Evolutionary conservation across 2,797 vertebrate species (phyloP).

Genomic region (Arremon aurantiirostris): DNA sequence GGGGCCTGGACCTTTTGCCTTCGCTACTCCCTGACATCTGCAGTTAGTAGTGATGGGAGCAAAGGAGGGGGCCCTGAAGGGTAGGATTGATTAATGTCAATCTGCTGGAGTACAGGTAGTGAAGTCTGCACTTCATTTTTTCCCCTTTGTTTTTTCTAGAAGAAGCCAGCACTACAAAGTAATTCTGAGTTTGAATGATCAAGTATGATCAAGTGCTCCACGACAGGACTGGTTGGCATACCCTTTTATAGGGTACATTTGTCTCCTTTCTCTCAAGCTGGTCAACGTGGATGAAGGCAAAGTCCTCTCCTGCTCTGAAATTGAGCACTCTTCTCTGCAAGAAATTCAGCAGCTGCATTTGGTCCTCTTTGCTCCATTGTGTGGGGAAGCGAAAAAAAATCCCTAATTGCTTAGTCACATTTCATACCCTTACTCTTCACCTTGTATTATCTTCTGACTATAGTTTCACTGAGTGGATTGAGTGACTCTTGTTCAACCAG

Average conservation of each 20-base stretch:
- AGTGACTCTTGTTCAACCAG: background rate
- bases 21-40: accelerated
- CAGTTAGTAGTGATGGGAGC: background rate
- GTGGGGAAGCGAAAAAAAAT: background rate
- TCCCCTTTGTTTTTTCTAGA: background rate
- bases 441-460: background rate
- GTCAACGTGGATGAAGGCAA: background rate
- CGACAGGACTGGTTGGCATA: accelerated
- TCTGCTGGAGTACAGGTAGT: background rate
- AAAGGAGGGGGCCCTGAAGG: background rate
- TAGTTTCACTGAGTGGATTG: background rate
- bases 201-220: background rate
- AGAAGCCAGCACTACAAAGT: background rate
- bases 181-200: background rate
- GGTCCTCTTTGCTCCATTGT: background rate
- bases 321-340: accelerated
- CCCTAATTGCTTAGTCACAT: background rate
- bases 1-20: background rate
- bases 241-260: background rate
- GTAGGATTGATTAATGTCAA: accelerated
- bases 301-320: background rate
- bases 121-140: accelerated
- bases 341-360: background rate
- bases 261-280: background rate
- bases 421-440: background rate